Percentiles rank a stretch among this genome's conserved stretches.
Conservation (phyloP, 1,140 invertebrate species). For the Dinoponera quadriceps region DNA sequence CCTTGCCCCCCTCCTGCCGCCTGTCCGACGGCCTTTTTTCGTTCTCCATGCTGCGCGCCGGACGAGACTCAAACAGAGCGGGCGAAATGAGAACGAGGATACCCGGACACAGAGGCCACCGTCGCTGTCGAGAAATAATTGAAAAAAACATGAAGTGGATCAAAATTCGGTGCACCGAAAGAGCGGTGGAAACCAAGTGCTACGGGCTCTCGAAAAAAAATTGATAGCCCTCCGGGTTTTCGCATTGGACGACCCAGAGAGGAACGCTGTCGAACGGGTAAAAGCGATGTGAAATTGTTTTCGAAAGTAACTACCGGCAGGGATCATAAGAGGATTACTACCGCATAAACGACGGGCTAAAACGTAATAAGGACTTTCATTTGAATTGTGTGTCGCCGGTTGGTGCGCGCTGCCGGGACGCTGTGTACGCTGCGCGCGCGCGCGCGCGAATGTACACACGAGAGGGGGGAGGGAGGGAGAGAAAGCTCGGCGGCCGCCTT, state of each 20-base stretch:
- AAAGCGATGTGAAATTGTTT: slow-evolving; percentile 58
- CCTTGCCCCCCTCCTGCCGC: background rate
- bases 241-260: slow-evolving; percentile 34
- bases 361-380: slow-evolving; percentile 46
- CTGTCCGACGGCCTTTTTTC: slow-evolving; percentile 17
- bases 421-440: background rate
- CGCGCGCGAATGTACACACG: slow-evolving; percentile 1
- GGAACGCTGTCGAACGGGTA: slow-evolving; percentile 33
- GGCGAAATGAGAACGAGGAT: slow-evolving; percentile 45
- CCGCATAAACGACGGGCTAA: slow-evolving; percentile 24
- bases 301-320: slow-evolving; percentile 45
- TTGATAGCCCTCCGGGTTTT: slow-evolving; percentile 60
- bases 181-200: slow-evolving; percentile 42
- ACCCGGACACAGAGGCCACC: slow-evolving; percentile 11
- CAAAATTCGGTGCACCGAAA: slow-evolving; percentile 61
- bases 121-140: slow-evolving; percentile 61
- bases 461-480: no score
- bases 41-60: slow-evolving; percentile 22
- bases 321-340: slow-evolving; percentile 48
- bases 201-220: slow-evolving; percentile 48
- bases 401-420: background rate
- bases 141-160: slow-evolving; percentile 61
- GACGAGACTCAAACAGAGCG: slow-evolving; percentile 55
- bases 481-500: background rate
- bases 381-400: slow-evolving; percentile 19